Base-by-base conservation (phyloP, 2,888 invertebrate species). In the Tortricodes alternella region DNA sequence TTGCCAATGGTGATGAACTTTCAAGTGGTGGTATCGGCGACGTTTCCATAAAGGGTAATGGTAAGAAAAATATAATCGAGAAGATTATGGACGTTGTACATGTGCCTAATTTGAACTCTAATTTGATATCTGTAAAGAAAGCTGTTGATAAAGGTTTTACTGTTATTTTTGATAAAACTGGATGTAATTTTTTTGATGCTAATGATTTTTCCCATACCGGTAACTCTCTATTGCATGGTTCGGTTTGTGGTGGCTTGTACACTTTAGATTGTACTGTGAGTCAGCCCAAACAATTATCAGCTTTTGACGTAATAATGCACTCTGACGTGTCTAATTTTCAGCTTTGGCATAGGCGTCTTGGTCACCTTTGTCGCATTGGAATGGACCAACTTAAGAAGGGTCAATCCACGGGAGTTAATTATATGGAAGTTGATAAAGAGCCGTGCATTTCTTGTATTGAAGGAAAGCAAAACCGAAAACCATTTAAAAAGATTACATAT, bases 11-110 rank as follows among this genome's bases (percentile, higher is more conserved):
- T 24, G 41, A 46, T n/a, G 23, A 44, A 4, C n/a, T 51, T 21
- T 7, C 13, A 9, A 29, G 29, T 18, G n/a, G 6, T 8, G 50
- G 46, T 39, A 21, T 34, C 16, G 57, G 57, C 0, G 27, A 46
- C 11, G 32, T 57, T 24, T 38, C 43, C 5, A 46, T 57, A n/a
- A 34, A 11, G n/a, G n/a, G n/a, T n/a, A n/a, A n/a, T n/a, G n/a
- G n/a, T 27, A 49, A 35, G 21, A 38, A 2, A 38, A 24, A 13
- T 37, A 15, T 6, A 11, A 29, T 49, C 6, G 6, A 23, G 6
- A 23, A 3, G 3, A 23, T 23, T 23, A 23, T 5, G 4, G 23
- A 23, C 23, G 23, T 23, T 5, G 7, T 23, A 7, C 7, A 23
- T 23, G 38, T 39, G 6, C 38, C 23, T 6, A 5, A 3, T 23